These are phyloP conservation scores for Petrophora chlorosata DNA, from an alignment of 2,888 invertebrate genomes.

Conservation along the genomic window DNA sequence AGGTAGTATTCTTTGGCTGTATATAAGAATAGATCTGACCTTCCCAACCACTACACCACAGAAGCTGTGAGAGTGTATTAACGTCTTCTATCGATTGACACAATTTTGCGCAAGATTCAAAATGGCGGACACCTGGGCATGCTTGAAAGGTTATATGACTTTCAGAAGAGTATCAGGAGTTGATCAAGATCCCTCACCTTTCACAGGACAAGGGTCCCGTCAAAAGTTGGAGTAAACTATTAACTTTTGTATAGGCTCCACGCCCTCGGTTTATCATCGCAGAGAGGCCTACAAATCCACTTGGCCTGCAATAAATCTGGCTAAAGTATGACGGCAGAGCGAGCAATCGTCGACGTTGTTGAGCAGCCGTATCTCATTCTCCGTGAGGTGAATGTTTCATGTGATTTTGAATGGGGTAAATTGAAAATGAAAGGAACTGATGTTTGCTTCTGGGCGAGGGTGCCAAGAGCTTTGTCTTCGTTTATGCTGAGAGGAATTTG, in stretches of 20 bases:
- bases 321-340: slow-evolving; percentile 34
- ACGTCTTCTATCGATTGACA: too few relatives aligned
- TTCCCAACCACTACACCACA: too few relatives aligned
- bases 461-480: too few relatives aligned
- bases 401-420: slow-evolving; percentile 12
- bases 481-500: too few relatives aligned
- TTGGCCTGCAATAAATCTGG: slow-evolving; percentile 48
- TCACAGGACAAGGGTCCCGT: slow-evolving; percentile 37
- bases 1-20: too few relatives aligned
- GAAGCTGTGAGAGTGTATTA: too few relatives aligned
- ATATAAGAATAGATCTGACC: too few relatives aligned
- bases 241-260: slow-evolving; percentile 50
- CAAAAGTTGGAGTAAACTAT: slow-evolving; percentile 44
- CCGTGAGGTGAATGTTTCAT: slow-evolving; percentile 24
- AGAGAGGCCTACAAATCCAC: slow-evolving; percentile 50
- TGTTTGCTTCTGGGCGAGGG: slow-evolving; percentile 2
- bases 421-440: slow-evolving; percentile 14
- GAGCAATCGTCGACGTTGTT: slow-evolving; percentile 16
- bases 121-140: too few relatives aligned
- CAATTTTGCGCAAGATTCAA: too few relatives aligned
- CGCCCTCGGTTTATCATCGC: slow-evolving; percentile 50
- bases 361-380: slow-evolving; percentile 17
- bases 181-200: neutral
- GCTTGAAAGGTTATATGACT: too few relatives aligned
- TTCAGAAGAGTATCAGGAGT: neutral